These are phyloP conservation scores for Erythrocercus mccallii DNA, from an alignment of 2,113 vertebrate genomes.

Conservation along the genomic window DNA sequence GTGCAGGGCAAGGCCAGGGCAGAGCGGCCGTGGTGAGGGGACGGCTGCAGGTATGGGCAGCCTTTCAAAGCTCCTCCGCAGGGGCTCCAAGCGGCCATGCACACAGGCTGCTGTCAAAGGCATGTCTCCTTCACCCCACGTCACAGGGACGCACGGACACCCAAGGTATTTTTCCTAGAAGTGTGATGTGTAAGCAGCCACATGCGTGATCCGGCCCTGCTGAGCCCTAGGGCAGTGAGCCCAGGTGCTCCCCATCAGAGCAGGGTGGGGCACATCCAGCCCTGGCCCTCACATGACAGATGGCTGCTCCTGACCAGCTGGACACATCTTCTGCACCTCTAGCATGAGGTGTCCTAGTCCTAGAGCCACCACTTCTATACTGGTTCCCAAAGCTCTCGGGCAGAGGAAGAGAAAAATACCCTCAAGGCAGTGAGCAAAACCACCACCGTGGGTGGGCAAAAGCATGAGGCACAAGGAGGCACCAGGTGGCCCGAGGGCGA, in stretches of 20 bases:
- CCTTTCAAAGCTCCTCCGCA: rapidly evolving
- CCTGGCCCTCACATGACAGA: rapidly evolving
- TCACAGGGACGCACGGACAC: neutral
- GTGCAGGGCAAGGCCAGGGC: neutral
- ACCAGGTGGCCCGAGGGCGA: neutral
- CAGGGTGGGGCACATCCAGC: rapidly evolving
- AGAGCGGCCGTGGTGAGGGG: neutral
- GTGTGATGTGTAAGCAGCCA: rapidly evolving
- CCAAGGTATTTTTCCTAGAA: neutral
- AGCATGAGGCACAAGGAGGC: neutral
- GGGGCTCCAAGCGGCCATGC: neutral
- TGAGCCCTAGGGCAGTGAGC: rapidly evolving
- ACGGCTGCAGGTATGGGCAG: neutral
- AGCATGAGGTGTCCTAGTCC: neutral
- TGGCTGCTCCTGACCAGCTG: neutral
- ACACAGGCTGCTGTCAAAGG: no score
- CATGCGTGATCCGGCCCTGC: neutral
- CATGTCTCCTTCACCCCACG: rapidly evolving
- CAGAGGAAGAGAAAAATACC: neutral
- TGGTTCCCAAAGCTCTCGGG: neutral
- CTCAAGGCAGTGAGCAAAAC: rapidly evolving
- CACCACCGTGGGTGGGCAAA: neutral
- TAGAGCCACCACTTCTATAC: rapidly evolving
- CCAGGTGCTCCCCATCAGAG: rapidly evolving
- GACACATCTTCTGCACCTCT: neutral